Evolutionary conservation across 2,797 vertebrate genomes (phyloP).

Genomic region (Schizopygopsis pylzovi): DNA sequence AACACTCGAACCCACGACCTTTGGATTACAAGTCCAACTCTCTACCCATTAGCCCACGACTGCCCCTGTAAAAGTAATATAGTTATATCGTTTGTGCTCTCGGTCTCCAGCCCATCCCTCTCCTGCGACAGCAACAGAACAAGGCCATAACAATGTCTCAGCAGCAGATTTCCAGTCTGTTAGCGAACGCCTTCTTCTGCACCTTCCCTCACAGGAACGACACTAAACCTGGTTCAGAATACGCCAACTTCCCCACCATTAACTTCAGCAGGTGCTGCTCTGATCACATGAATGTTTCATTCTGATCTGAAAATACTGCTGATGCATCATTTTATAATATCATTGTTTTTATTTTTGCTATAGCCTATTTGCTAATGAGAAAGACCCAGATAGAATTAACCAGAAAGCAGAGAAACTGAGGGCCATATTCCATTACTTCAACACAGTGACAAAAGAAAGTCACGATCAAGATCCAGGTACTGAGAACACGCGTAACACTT

Average conservation of each 20-base stretch:
- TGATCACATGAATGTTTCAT: background rate
- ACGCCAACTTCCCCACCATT: constrained; percentile 71
- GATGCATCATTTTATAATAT: too few species aligned
- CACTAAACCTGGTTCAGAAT: constrained; percentile 58
- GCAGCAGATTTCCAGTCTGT: constrained; percentile 74
- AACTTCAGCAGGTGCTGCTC: constrained; percentile 77
- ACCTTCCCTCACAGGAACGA: constrained; percentile 78
- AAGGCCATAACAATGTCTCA: constrained; percentile 73
- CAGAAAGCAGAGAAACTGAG: constrained; percentile 72
- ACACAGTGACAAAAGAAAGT: constrained; percentile 61
- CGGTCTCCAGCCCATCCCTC: constrained; percentile 68
- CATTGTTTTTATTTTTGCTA: background rate
- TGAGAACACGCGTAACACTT: background rate
- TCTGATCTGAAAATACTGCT: background rate
- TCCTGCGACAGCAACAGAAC: constrained; percentile 59
- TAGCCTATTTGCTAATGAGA: constrained; percentile 67
- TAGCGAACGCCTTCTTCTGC: constrained; percentile 82
- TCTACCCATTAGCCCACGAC: too few species aligned
- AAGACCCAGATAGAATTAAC: fast-evolving
- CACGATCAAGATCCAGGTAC: background rate
- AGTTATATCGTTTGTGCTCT: background rate
- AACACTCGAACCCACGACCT: too few species aligned
- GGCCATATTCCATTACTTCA: constrained; percentile 78
- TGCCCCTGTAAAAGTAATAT: background rate
- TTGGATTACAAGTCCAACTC: too few species aligned